Evolutionary conservation across 1,140 invertebrate genomes (phyloP).

Genomic region (Batillaria attramentaria): DNA sequence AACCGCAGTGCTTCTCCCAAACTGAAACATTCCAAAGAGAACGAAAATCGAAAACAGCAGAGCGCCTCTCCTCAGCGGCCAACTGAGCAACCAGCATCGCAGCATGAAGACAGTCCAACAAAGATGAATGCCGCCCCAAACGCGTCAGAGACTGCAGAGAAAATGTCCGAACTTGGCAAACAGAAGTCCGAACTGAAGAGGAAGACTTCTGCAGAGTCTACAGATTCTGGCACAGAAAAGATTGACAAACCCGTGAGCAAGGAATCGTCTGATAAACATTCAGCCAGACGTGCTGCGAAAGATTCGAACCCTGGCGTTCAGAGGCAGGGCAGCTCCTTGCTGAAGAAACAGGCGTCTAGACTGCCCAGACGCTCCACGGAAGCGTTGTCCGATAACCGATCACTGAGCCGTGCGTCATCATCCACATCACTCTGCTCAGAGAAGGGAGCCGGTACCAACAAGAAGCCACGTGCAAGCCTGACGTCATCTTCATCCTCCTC

Average conservation of each 20-base stretch:
- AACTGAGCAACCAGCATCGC: neutral
- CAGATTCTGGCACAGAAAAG: neutral
- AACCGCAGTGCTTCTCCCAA: conserved; percentile 27
- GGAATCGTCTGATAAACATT: neutral
- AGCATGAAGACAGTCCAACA: neutral
- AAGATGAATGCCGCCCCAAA: neutral
- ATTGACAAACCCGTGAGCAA: neutral
- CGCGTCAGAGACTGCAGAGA: neutral
- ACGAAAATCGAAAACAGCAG: conserved; percentile 26
- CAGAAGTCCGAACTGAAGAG: neutral
- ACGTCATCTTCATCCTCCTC: neutral
- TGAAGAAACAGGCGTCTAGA: conserved; percentile 8
- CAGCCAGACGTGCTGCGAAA: neutral
- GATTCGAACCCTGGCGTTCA: neutral
- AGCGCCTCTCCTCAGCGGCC: conserved; percentile 13
- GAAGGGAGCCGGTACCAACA: neutral
- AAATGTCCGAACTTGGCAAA: neutral
- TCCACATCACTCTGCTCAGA: neutral
- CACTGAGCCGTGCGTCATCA: neutral
- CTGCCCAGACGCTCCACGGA: neutral
- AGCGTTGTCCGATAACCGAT: neutral
- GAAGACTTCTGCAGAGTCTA: neutral
- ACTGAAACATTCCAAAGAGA: conserved; percentile 25
- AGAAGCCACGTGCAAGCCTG: neutral
- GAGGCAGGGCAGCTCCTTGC: neutral